Base-by-base conservation (phyloP, 53 echinoderm and acorn worm genomes). In the Antedon mediterranea region DNA sequence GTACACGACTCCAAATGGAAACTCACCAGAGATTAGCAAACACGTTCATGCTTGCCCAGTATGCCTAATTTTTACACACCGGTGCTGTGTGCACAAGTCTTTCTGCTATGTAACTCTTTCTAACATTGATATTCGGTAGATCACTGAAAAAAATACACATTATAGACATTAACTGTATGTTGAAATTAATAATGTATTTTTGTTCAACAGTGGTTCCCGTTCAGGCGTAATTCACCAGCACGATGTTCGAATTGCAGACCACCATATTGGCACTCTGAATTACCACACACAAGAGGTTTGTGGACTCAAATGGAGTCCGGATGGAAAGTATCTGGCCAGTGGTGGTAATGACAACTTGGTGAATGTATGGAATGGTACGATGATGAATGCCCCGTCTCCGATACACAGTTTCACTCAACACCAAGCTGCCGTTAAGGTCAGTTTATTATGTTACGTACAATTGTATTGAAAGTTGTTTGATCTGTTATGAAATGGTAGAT, bases 341-440 rank as follows among this genome's bases (percentile, higher is more conserved):
- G 94, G 94, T 34, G 94, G 94, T 31, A 94, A 94, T 71, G 94
- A 94, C 80, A 91, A 91, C 71, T 34, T 83, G 75, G 76, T 94
- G 28, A 91, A 91, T 75, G 73, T 94, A 6, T 94, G 94, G 94
- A 89, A 85, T 29, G 87, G 81, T 27, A 28, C 85, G 4, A 44
- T 85, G n/a, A 83, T 80, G 28, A 87, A 83, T 5, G 93, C 86
- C 29, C 71, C 79, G 11, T 84, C 82, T 42, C 94, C 94, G 0
- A 30, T 94, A 43, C 74, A 87, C 34, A 82, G 89, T n/a, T 80
- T 94, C 28, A 85, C 89, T 28, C 89, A 94, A 14, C 94, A 94
- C 72, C 91, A 87, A 79, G 89, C 94, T 32, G 94, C 91, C 43
- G 91, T 94, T 28, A 94, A 94, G 89, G 94, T 94, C 32, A 77